These are phyloP conservation scores for Ceyx cyanopectus DNA, from an alignment of 2,113 vertebrate species.

Conservation along the genomic window DNA sequence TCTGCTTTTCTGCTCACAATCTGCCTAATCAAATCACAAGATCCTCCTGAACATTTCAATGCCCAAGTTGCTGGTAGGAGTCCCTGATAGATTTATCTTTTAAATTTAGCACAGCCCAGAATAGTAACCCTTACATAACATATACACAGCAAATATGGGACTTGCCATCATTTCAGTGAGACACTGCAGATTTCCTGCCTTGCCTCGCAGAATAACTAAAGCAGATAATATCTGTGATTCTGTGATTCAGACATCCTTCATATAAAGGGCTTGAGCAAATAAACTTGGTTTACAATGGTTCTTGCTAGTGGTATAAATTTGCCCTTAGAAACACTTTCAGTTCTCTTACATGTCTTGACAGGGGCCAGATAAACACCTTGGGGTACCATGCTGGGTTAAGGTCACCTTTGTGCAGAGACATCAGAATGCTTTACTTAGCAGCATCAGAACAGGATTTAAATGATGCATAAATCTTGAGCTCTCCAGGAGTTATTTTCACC, in stretches of 20 bases:
- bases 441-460: conserved; percentile 16
- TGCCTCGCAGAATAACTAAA: conserved; percentile 8
- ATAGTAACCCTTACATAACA: conserved; percentile 66
- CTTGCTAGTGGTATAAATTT: background rate
- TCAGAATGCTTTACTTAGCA: background rate
- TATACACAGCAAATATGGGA: conserved; percentile 38
- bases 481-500: conserved; percentile 31
- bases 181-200: conserved; percentile 32
- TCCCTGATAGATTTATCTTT: conserved; percentile 51
- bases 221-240: background rate
- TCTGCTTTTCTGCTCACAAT: conserved; percentile 35
- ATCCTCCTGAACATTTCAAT: conserved; percentile 37
- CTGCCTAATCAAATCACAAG: conserved; percentile 49
- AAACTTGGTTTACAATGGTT: conserved; percentile 1
- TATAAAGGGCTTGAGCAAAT: conserved; percentile 1
- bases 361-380: background rate
- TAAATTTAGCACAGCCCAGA: conserved; percentile 38
- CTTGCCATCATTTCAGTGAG: conserved; percentile 37
- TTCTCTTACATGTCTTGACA: background rate
- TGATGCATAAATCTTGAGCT: conserved; percentile 11
- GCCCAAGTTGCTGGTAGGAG: conserved; percentile 32
- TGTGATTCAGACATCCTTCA: background rate
- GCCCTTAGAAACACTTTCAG: background rate
- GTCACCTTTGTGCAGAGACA: conserved; percentile 4
- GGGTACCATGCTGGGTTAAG: background rate